Percentiles rank a stretch among this genome's conserved stretches.
Conservation (phyloP, 2,113 vertebrate genomes). For the Jacana jacana region DNA sequence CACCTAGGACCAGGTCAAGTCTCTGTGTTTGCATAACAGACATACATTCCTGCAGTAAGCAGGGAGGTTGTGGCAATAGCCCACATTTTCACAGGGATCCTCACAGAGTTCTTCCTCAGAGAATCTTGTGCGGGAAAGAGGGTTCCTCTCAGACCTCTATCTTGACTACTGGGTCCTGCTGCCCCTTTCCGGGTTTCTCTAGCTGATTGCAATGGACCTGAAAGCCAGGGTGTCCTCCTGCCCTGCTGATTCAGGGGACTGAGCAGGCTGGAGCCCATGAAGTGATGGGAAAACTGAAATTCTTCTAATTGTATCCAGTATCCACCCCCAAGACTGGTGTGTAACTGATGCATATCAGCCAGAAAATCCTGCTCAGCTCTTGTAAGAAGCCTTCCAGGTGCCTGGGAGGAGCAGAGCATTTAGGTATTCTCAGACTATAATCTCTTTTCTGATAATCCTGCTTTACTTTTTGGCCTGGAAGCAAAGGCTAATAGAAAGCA, state of each 20-base stretch:
- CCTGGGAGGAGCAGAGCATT: not conserved
- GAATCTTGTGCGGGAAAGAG: not conserved
- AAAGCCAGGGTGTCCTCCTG: not conserved
- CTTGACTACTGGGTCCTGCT: not conserved
- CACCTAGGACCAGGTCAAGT: not conserved
- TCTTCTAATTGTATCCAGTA: not conserved
- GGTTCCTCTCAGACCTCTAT: not conserved
- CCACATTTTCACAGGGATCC: not conserved
- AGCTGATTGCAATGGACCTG: not conserved
- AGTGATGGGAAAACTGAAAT: not conserved
- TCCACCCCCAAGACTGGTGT: not conserved
- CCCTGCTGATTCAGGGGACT: not conserved
- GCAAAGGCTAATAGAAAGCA: slow-evolving; percentile 36
- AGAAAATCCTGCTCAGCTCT: slow-evolving; percentile 36
- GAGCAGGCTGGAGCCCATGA: not conserved
- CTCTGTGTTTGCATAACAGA: not conserved
- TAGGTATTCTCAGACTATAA: slow-evolving; percentile 18
- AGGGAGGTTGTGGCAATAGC: not conserved
- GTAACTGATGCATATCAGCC: slow-evolving; percentile 11
- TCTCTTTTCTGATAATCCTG: slow-evolving; percentile 35
- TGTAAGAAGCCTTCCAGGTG: not conserved
- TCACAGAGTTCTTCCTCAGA: not conserved
- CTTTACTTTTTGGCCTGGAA: slow-evolving; percentile 19
- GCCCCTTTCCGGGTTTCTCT: not conserved
- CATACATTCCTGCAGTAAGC: not conserved